Conservation (phyloP, 23 tunicate species). For the Trididemnum clinides region DNA sequence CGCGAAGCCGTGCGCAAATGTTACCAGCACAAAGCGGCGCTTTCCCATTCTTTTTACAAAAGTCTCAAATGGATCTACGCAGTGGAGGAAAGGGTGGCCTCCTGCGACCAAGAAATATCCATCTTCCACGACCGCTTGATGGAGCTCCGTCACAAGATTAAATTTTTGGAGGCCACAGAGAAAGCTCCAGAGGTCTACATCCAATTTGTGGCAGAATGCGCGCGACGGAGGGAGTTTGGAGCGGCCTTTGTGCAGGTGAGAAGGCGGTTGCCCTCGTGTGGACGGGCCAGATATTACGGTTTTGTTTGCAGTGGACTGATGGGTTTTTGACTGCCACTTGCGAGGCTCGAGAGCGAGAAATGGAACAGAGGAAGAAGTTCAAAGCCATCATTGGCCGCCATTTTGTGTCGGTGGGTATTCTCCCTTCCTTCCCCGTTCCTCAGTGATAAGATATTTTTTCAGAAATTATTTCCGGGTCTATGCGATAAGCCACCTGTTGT, state of each 20-base stretch:
- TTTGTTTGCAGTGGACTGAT: slow-evolving; percentile 59
- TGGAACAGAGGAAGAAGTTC: slow-evolving; percentile 50
- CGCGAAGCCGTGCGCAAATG: slow-evolving; percentile 50
- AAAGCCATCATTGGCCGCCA: slow-evolving; percentile 42
- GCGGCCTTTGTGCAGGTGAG: slow-evolving; percentile 48
- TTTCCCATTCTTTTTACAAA: slow-evolving; percentile 54
- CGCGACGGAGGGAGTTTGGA: slow-evolving; percentile 52
- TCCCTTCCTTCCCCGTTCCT: too few species aligned
- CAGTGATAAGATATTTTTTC: too few species aligned
- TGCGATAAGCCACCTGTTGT: slow-evolving; percentile 70
- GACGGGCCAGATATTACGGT: too few species aligned
- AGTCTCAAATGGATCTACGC: slow-evolving; percentile 75
- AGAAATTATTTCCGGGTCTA: slow-evolving; percentile 84
- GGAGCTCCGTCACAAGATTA: slow-evolving; percentile 49
- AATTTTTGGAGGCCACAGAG: slow-evolving; percentile 57
- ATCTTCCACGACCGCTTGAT: slow-evolving; percentile 70
- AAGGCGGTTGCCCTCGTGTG: neutral
- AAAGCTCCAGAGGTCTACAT: slow-evolving; percentile 55
- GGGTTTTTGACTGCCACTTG: slow-evolving; percentile 53
- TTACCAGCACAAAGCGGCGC: slow-evolving; percentile 42
- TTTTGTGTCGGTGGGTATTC: slow-evolving; percentile 54
- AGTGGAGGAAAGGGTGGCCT: slow-evolving; percentile 48
- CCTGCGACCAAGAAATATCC: slow-evolving; percentile 48
- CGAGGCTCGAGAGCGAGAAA: slow-evolving; percentile 65
- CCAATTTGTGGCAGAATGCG: slow-evolving; percentile 47